Conservation (phyloP, 2,888 invertebrate species). For the Cremastinae sp. region DNA sequence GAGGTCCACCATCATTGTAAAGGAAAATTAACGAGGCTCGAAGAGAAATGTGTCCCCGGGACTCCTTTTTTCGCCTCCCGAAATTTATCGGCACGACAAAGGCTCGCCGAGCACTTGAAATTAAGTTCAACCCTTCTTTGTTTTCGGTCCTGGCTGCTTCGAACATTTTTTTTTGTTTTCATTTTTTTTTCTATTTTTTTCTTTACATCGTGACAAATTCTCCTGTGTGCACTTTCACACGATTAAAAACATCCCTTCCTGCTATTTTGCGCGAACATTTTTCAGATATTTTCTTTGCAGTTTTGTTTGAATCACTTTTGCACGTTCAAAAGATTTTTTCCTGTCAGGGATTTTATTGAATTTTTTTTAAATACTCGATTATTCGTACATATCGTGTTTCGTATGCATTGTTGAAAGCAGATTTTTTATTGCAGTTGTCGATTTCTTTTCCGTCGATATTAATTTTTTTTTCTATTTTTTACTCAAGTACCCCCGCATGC, state of each 20-base stretch:
- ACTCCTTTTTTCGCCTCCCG: slow-evolving; percentile 15
- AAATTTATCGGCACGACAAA: slow-evolving; percentile 28
- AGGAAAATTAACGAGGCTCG: slow-evolving; percentile 39
- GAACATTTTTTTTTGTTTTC: neutral
- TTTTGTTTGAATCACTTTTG: neutral
- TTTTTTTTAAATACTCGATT: too few relatives aligned
- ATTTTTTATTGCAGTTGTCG: too few relatives aligned
- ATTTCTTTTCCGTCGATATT: too few relatives aligned
- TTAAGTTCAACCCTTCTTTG: slow-evolving; percentile 4
- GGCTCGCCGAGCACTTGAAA: slow-evolving; percentile 8
- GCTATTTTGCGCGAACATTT: neutral
- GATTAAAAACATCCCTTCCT: slow-evolving; percentile 1
- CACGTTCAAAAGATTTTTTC: too few relatives aligned
- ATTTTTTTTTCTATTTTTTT: neutral
- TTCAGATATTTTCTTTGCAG: too few relatives aligned
- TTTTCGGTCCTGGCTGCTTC: too few relatives aligned
- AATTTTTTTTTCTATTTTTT: too few relatives aligned
- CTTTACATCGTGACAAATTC: slow-evolving; percentile 9
- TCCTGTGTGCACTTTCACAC: slow-evolving; percentile 13
- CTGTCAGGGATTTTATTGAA: too few relatives aligned
- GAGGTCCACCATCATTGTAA: slow-evolving; percentile 31
- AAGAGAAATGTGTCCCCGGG: slow-evolving; percentile 25
- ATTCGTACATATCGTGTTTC: too few relatives aligned
- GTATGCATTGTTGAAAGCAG: too few relatives aligned
- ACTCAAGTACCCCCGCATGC: too few relatives aligned